Evolutionary conservation across 2,113 vertebrate species (phyloP).

Genomic region (Tenrec ecaudatus): DNA sequence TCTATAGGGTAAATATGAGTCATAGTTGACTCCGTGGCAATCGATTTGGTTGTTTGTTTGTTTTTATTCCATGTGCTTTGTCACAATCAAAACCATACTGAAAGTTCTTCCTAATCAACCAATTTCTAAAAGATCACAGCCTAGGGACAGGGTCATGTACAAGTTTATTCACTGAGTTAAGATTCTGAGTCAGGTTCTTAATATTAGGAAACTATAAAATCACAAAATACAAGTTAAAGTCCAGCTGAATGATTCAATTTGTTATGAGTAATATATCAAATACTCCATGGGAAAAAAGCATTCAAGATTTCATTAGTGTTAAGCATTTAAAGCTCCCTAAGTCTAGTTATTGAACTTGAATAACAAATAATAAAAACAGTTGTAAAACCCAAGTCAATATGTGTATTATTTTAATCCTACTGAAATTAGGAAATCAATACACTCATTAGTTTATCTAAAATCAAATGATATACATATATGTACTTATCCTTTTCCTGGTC

Average conservation of each 20-base stretch:
- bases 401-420: constrained; percentile 64
- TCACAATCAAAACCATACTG: not conserved
- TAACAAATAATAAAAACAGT: constrained; percentile 40
- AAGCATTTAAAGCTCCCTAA: constrained; percentile 67
- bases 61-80: not conserved
- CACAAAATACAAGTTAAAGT: not conserved
- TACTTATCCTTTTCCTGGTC: constrained; percentile 71
- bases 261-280: not conserved
- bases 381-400: constrained; percentile 58
- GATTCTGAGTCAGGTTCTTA: not conserved
- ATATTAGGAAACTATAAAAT: not conserved
- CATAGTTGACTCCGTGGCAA: not conserved
- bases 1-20: not conserved
- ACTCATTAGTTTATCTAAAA: constrained; percentile 67
- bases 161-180: not conserved
- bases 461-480: constrained; percentile 53
- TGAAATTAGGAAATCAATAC: constrained; percentile 69
- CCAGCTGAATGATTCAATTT: not conserved
- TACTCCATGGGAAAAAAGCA: fast-evolving
- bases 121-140: not conserved
- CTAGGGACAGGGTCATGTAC: not conserved
- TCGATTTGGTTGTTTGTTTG: too few species aligned
- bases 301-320: not conserved
- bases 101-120: too few species aligned
- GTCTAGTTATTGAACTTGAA: constrained; percentile 64